These are phyloP conservation scores for Hirundo rustica DNA, from an alignment of 2,797 vertebrate genomes.

Conservation along the genomic window DNA sequence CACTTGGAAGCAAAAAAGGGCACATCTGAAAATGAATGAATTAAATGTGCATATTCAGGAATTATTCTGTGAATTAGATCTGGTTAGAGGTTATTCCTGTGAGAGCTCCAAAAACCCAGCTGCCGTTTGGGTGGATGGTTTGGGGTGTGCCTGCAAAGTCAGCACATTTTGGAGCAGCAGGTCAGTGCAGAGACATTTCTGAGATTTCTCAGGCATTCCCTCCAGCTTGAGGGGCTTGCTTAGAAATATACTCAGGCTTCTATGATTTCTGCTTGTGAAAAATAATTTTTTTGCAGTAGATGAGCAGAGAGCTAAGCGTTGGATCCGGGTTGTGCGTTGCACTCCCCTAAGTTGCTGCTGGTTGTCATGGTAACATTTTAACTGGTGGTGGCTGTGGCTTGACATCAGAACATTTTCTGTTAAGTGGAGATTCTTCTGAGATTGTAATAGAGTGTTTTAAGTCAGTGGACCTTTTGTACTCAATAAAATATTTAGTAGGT, in stretches of 20 bases:
- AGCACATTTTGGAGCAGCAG: not conserved
- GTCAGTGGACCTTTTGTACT: slow-evolving; percentile 33
- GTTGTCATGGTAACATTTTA: slow-evolving; percentile 57
- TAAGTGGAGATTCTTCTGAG: slow-evolving; percentile 30
- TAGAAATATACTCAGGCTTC: not conserved
- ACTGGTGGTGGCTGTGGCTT: slow-evolving; percentile 29
- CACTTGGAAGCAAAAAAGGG: not conserved
- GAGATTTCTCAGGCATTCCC: not conserved
- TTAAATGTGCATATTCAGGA: not conserved
- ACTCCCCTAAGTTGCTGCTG: not conserved
- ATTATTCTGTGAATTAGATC: not conserved
- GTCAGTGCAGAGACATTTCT: not conserved
- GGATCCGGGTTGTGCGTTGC: not conserved
- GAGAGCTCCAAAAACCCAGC: not conserved
- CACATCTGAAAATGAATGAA: fast-evolving
- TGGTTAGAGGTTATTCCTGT: not conserved
- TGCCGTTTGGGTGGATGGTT: not conserved
- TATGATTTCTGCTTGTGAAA: not conserved
- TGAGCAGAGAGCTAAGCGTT: not conserved
- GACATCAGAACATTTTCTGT: slow-evolving; percentile 9
- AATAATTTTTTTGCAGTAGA: not conserved
- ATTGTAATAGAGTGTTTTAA: slow-evolving; percentile 59
- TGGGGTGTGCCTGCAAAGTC: not conserved
- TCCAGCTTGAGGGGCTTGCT: not conserved
- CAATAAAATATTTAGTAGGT: slow-evolving; percentile 51